Evolutionary conservation across 2,797 vertebrate species (phyloP).

Genomic region (Oryzias dopingdopingensis): DNA sequence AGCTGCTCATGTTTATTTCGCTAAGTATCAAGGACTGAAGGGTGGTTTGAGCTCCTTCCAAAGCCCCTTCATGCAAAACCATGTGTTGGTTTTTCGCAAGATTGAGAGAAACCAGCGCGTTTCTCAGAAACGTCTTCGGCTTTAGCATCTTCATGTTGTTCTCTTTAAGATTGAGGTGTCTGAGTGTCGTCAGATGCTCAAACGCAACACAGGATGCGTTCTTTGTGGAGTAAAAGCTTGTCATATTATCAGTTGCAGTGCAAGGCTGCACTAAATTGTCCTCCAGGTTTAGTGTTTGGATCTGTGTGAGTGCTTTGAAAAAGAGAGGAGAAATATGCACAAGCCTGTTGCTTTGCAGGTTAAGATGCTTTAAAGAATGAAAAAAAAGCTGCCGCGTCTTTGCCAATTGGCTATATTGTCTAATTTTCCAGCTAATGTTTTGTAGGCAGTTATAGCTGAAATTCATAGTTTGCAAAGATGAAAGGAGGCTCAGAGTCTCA

Average conservation of each 20-base stretch:
- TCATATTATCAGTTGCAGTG: slow-evolving; percentile 3
- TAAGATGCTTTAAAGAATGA: slow-evolving; percentile 63
- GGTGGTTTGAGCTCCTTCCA: slow-evolving; percentile 58
- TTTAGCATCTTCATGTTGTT: slow-evolving; percentile 65
- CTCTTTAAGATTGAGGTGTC: slow-evolving; percentile 66
- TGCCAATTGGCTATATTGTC: slow-evolving; percentile 27
- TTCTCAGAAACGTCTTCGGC: slow-evolving; percentile 56
- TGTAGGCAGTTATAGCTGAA: slow-evolving; percentile 79
- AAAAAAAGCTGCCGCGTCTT: slow-evolving; percentile 44
- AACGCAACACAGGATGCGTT: slow-evolving; percentile 59
- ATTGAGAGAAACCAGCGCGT: slow-evolving; percentile 65
- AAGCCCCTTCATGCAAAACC: slow-evolving; percentile 45
- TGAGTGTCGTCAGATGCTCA: slow-evolving; percentile 57
- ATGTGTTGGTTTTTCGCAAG: slow-evolving; percentile 64
- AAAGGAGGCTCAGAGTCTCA: slow-evolving; percentile 70
- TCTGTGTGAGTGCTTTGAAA: slow-evolving; percentile 55
- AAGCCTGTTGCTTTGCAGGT: slow-evolving; percentile 69
- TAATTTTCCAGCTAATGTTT: slow-evolving; percentile 60
- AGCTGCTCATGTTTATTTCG: slow-evolving; percentile 58
- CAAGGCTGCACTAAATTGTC: slow-evolving; percentile 72
- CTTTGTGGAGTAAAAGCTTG: slow-evolving; percentile 8
- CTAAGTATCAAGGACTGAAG: slow-evolving; percentile 67
- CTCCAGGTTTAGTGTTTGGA: slow-evolving; percentile 69
- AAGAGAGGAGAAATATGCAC: slow-evolving; percentile 56
- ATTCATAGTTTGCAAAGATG: slow-evolving; percentile 72